Percentiles rank a stretch among this genome's conserved stretches.
phyloP scores from a whole-genome alignment of 2,113 vertebrate species.

The Tichodroma muraria region DNA sequence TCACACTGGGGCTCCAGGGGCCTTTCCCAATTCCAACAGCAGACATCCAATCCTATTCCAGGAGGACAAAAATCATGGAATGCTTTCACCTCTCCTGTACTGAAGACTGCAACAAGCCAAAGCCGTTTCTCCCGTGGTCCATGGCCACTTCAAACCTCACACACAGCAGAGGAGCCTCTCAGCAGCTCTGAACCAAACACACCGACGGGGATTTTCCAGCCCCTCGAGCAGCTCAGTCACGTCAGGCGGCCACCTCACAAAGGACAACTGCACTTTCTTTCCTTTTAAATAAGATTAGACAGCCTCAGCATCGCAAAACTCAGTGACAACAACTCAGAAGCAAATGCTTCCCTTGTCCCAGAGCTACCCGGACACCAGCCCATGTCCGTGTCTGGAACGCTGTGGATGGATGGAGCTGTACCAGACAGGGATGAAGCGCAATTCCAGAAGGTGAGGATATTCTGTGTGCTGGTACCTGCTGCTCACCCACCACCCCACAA shows the following conservation, averaged over 20 bases:
- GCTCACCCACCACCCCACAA: neutral
- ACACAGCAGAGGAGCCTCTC: neutral
- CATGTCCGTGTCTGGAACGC: fast-evolving
- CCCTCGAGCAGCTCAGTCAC: neutral
- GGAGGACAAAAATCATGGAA: neutral
- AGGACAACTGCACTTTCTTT: neutral
- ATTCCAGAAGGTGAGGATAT: neutral
- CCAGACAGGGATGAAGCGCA: neutral
- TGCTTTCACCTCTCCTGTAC: neutral
- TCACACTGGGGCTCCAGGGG: neutral
- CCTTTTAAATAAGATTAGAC: neutral
- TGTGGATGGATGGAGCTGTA: neutral
- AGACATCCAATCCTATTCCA: fast-evolving
- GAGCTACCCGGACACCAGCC: neutral
- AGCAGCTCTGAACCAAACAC: neutral
- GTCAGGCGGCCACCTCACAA: neutral
- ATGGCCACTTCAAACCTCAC: neutral
- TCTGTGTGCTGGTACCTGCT: neutral
- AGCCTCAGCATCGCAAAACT: neutral
- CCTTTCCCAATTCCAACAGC: neutral
- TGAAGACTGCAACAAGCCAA: neutral
- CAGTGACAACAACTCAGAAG: neutral
- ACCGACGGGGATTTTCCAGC: neutral
- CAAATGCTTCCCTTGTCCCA: neutral
- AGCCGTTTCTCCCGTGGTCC: neutral